Evolutionary conservation across 2,797 vertebrate species (phyloP), one percentile per base, ranked within the genome.

Genomic region (Chelmon rostratus): DNA sequence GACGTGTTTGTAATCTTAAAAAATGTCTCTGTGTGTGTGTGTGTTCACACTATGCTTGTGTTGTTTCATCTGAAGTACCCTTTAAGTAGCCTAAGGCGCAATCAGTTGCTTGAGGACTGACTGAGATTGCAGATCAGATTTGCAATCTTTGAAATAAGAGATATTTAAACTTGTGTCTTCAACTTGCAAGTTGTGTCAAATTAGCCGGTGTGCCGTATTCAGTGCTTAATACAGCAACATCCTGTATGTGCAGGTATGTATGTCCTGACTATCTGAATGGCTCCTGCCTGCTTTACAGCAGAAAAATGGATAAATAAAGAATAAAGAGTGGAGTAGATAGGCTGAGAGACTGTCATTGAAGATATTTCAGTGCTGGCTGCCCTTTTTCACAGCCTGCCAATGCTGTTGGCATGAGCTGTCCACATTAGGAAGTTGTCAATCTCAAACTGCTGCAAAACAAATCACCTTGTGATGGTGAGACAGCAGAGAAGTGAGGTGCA

Each of bases 361-460:
- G 56, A 81, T 82, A 57, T 84, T 49, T 74, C 56, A 68, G 18
- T 10, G 31, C 31, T 28, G 61, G 44, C 81, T 76, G 71, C 38
- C 40, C 78, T 53, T 76, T 71, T 87, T 83, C 42, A 3, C 75
- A 68, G 65, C 75, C 68, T 81, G 82, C 73, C 72, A 75, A 19
- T 63, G 57, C 73, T 82, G 61, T 59, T 76, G 76, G 73, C 74
- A 61, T 83, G 62, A 69, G 78, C 75, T 78, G 71, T 87, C 81
- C 84, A 62, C 84, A 66, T 82, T 71, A 73, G 76, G 71, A 88
- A 78, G 73, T 73, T 88, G 85, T 92, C 84, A 83, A 66, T 85
- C 61, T 87, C 63, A 62, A 73, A 76, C 58, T 35, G 35, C 81
- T 61, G 61, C 25, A 42, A 89, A 85, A 81, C 68, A 87, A 90